Evolutionary conservation across 2,888 invertebrate genomes (phyloP), one percentile per base, ranked within the genome.

Genomic region (Chesias legatella): DNA sequence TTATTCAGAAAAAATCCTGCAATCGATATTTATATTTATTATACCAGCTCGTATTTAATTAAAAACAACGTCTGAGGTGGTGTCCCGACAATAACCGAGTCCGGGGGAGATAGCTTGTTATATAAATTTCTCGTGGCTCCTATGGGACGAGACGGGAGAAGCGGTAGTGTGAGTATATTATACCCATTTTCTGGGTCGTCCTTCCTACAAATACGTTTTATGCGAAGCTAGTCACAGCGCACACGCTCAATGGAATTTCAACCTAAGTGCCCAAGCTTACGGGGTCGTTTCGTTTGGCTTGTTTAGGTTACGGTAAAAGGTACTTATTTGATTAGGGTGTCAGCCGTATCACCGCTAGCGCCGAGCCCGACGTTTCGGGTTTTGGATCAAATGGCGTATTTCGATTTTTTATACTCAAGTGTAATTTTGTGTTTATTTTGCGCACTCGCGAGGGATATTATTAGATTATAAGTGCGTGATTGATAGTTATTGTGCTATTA

Each of bases 311-410:
- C 81, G 75, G 84, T 83, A 83, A 84, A 85, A 85, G 86, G 86
- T 86, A 86, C 84, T 88, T 88, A 86, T 88, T 88, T 86, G 86
- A 88, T 88, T 88, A 86, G 86, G 86, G 86, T 86, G 86, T 85
- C 86, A 85, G 83, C 73, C 83, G 83, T 85, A 86, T 85, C 86
- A 81, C 84, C 83, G 81, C 78, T 79, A 79, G 82, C 78, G 74
- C 65, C 25, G 30, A 67, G 75, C 74, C 73, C 82, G 77, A 78
- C 84, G 84, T 85, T 85, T 84, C 69, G 77, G 83, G 82, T 83
- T 86, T 86, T 73, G 79, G 82, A 83, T 88, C 80, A 81, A 82
- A 82, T 83, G 83, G 81, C 78, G 83, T 83, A 74, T 80, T 83
- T 82, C 78, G 79, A 79, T 83, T 83, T 84, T 77, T 80, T 79